Base-by-base conservation (phyloP, 2,888 invertebrate genomes). In the Pecten maximus region DNA sequence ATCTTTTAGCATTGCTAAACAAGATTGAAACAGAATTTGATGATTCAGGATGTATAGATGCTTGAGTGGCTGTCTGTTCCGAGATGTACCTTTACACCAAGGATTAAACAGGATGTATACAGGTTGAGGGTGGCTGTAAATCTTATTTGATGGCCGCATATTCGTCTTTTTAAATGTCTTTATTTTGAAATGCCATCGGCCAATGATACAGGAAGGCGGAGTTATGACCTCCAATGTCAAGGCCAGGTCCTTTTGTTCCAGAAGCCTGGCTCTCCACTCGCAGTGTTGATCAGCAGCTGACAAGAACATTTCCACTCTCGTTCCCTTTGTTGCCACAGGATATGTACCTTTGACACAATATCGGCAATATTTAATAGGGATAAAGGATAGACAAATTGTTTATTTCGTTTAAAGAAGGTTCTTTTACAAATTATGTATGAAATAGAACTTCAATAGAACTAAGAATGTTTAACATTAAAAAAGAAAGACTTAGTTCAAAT, bases 1-100 rank as follows among this genome's bases (percentile, higher is more conserved):
- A n/a, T n/a, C n/a, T n/a, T n/a, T n/a, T n/a, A n/a, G n/a, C n/a
- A n/a, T n/a, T n/a, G n/a, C n/a, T n/a, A n/a, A n/a, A n/a, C n/a
- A n/a, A n/a, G n/a, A n/a, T n/a, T n/a, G n/a, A n/a, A n/a, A 6
- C 44, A 44, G 44, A 12, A 12, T 12, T 44, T 44, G 8, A 10
- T 44, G 6, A 44, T 12, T 23, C 60, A 60, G n/a, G n/a, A 60
- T 23, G 23, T 60, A 60, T n/a, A 60, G 2, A 16, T 19, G 60
- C 60, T 60, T 19, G 60, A 23, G n/a, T 60, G 60, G 60, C 23
- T 23, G 60, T n/a, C n/a, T n/a, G 12, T 54, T 54, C 12, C 19
- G 12, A 54, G 74, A 10, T 28, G 10, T 97, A 98, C 98, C 98
- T 97, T 98, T 97, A 96, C 98, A 98, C 99, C 99, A 99, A 0